Conservation (phyloP, 2,888 invertebrate species). For the Ligdia adustata region DNA sequence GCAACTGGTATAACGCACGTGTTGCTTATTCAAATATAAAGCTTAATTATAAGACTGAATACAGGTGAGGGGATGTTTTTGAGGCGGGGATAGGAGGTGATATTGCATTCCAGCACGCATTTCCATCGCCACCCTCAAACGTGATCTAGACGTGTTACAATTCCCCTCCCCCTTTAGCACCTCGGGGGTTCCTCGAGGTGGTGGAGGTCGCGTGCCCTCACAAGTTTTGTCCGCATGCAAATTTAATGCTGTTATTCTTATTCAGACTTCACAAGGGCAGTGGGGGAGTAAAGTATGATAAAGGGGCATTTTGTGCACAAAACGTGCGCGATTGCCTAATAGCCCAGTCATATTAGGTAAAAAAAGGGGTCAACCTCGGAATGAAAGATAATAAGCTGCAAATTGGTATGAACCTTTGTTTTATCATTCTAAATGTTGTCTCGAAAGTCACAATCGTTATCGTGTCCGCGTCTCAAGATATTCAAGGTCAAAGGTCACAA, state of each 20-base stretch:
- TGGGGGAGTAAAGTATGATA: slow-evolving; percentile 69
- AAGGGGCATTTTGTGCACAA: slow-evolving; percentile 47
- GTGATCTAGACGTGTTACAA: slow-evolving; percentile 57
- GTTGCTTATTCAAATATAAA: no score
- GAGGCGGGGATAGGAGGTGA: slow-evolving; percentile 56
- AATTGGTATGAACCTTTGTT: no score
- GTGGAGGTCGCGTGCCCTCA: slow-evolving; percentile 53
- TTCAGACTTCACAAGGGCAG: slow-evolving; percentile 77
- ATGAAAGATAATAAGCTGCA: no score
- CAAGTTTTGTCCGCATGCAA: slow-evolving; percentile 71
- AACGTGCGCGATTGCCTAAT: slow-evolving; percentile 35
- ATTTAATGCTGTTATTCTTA: slow-evolving; percentile 79
- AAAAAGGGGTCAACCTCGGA: no score
- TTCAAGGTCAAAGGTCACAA: no score
- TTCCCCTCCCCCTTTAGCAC: slow-evolving; percentile 40
- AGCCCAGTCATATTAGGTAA: no score
- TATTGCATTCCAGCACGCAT: slow-evolving; percentile 73
- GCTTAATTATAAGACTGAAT: no score
- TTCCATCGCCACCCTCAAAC: slow-evolving; percentile 47
- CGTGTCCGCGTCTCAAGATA: no score
- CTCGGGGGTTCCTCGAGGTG: slow-evolving; percentile 23
- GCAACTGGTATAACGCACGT: no score
- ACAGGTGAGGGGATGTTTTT: slow-evolving; percentile 45
- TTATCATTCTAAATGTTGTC: no score
- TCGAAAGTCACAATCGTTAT: no score